Evolutionary conservation across 2,888 invertebrate genomes (phyloP).

Genomic region (Heteromurus nitidus): DNA sequence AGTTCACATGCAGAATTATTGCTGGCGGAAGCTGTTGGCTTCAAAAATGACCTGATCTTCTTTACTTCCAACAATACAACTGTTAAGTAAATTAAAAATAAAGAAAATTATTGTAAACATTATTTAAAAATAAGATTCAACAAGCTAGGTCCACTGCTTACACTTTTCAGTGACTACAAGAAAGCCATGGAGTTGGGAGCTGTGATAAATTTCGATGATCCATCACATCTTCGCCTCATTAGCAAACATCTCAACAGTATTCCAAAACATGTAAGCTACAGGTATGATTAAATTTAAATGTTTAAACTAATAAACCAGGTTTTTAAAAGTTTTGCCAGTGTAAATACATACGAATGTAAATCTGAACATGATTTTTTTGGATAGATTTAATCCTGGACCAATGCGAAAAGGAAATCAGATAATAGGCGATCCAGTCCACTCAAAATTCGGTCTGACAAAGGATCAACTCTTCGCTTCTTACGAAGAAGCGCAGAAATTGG

Average conservation of each 20-base stretch:
- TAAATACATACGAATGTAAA: too few relatives aligned
- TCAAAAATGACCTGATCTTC: slow-evolving; percentile 42
- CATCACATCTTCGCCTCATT: slow-evolving; percentile 42
- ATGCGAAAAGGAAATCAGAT: slow-evolving; percentile 35
- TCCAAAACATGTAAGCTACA: slow-evolving; percentile 40
- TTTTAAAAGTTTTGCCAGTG: too few relatives aligned
- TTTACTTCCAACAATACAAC: slow-evolving; percentile 58
- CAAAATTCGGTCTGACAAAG: slow-evolving; percentile 54
- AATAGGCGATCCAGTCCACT: slow-evolving; percentile 34
- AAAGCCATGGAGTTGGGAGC: slow-evolving; percentile 50
- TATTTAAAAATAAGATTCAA: too few relatives aligned
- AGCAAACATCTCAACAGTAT: too few relatives aligned
- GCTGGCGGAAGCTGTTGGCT: slow-evolving; percentile 43
- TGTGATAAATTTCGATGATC: slow-evolving; percentile 50
- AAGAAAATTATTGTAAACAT: too few relatives aligned
- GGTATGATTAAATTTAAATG: not conserved
- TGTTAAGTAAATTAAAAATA: slow-evolving; percentile 17
- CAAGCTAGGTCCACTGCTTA: too few relatives aligned
- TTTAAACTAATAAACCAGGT: not conserved
- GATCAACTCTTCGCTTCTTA: slow-evolving; percentile 33
- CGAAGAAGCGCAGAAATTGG: not conserved
- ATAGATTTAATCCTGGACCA: slow-evolving; percentile 39
- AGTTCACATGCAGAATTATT: slow-evolving; percentile 48
- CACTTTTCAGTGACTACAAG: slow-evolving; percentile 27
- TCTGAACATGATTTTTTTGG: not conserved